Base-by-base conservation (phyloP, 1,140 invertebrate species). In the Chlorops oryzae region DNA sequence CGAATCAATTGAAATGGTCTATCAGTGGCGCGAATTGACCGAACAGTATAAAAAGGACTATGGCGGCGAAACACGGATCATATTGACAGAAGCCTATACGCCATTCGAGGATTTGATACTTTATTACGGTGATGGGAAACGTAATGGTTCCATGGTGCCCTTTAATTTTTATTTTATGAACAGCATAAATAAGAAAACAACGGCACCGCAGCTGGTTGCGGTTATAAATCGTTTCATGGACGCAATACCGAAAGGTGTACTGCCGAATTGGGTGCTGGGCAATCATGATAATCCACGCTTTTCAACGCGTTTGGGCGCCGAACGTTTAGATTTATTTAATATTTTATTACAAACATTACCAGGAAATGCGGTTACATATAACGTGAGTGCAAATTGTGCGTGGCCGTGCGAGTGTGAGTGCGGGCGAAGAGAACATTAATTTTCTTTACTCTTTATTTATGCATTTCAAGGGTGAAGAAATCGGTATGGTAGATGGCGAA, bases 301-400 rank as follows among this genome's bases (percentile, higher is more conserved):
- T 22, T 75, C 78, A 0, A 68, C 70, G 1, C 70, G 83, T 39
- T 73, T 79, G 38, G 83, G 81, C 3, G 49, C 53, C 0, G 70
- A 78, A 9, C 61, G 79, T 6, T 75, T 81, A 0, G 84, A 86
- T 69, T 76, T 75, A 6, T 71, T 85, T 54, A 77, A 81, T 53
- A 83, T 86, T 73, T 55, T 89, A 25, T 73, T 78, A 12, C 64
- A 82, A 13, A 51, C 86, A 3, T 61, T 88, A 10, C 84, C 85
- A 2, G 88, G 88, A 2, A 80, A 85, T 2, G 73, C 82, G 3
- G 74, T 87, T 21, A 82, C 81, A 1, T 90, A 89, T 60, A 75
- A 88, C 67, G 80, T 48, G 28, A 32, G 28, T 32, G n/a, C n/a
- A n/a, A n/a, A n/a, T n/a, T n/a, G n/a, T n/a, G n/a, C n/a, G n/a